These are phyloP conservation scores for Clivina fossor DNA, from an alignment of 2,888 invertebrate species.

Conservation along the genomic window DNA sequence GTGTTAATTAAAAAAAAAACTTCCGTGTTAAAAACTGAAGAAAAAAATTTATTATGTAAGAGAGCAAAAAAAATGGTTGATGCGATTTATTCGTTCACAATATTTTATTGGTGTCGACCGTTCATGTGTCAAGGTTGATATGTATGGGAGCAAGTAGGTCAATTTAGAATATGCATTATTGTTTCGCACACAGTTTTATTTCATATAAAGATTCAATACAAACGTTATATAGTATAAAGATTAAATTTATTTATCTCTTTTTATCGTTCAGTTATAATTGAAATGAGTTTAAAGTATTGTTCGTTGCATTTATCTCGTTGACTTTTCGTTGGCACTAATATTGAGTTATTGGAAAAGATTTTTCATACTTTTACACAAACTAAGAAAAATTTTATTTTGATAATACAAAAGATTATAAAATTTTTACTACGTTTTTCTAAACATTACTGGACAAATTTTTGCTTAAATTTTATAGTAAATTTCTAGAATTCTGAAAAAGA, in stretches of 20 bases:
- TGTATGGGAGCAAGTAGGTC: slow-evolving; percentile 24
- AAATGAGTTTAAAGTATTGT: too few relatives aligned
- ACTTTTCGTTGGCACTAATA: slow-evolving; percentile 13
- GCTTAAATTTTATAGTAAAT: too few relatives aligned
- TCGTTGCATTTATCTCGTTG: slow-evolving; percentile 2
- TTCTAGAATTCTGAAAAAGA: too few relatives aligned
- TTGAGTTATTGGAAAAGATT: too few relatives aligned
- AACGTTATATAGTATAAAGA: slow-evolving; percentile 28
- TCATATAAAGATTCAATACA: slow-evolving; percentile 32
- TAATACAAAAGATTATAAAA: too few relatives aligned
- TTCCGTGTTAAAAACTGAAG: slow-evolving; percentile 26
- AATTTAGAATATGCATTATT: background rate
- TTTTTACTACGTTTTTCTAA: too few relatives aligned
- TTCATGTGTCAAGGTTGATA: slow-evolving; percentile 21
- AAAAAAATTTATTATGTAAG: slow-evolving; percentile 20
- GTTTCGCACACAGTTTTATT: slow-evolving; percentile 23
- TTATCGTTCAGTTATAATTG: too few relatives aligned
- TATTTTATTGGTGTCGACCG: slow-evolving; percentile 9
- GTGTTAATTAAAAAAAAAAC: slow-evolving; percentile 22
- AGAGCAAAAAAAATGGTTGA: slow-evolving; percentile 7
- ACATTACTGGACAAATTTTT: too few relatives aligned
- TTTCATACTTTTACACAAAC: too few relatives aligned
- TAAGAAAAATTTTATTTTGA: too few relatives aligned
- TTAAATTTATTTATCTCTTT: too few relatives aligned
- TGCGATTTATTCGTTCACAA: slow-evolving; percentile 14